A percentile compares a stretch with the other conserved stretches of the same genome.
Evolutionary conservation across 2,113 vertebrate genomes (phyloP).

Genomic region (Odocoileus hemionus): DNA sequence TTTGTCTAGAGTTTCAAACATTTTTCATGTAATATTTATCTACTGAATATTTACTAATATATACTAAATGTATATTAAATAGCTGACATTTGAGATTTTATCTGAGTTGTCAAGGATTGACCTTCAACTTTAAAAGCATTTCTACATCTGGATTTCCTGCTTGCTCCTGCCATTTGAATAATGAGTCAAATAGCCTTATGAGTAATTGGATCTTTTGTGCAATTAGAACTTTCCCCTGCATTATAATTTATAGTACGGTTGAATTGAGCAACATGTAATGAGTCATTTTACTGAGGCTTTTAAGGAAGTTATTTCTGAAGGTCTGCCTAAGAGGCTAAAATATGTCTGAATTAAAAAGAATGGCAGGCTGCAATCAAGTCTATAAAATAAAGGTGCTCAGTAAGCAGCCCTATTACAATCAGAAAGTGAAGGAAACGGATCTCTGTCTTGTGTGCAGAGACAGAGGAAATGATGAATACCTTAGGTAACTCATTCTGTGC

Average conservation of each 20-base stretch:
- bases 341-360: constrained; percentile 88
- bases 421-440: constrained; percentile 83
- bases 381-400: constrained; percentile 86
- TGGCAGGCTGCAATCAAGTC: constrained; percentile 85
- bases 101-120: not conserved
- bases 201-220: constrained; percentile 83
- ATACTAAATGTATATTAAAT: not conserved
- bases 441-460: constrained; percentile 80
- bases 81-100: not conserved
- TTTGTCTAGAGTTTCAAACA: not conserved
- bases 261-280: constrained; percentile 84
- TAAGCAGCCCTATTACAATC: constrained; percentile 88
- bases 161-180: constrained; percentile 78
- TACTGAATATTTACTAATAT: not conserved
- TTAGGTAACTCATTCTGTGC: constrained; percentile 85
- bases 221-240: constrained; percentile 84
- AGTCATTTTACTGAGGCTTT: constrained; percentile 86
- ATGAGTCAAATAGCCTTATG: constrained; percentile 81
- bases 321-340: constrained; percentile 83
- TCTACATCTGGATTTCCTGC: constrained; percentile 56
- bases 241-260: constrained; percentile 85
- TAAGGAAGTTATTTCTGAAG: constrained; percentile 87
- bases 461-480: constrained; percentile 87
- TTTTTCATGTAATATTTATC: not conserved
- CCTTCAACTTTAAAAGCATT: constrained; percentile 55